These are phyloP conservation scores for Eonycteris spelaea DNA, from an alignment of 2,113 vertebrate genomes.

Conservation along the genomic window DNA sequence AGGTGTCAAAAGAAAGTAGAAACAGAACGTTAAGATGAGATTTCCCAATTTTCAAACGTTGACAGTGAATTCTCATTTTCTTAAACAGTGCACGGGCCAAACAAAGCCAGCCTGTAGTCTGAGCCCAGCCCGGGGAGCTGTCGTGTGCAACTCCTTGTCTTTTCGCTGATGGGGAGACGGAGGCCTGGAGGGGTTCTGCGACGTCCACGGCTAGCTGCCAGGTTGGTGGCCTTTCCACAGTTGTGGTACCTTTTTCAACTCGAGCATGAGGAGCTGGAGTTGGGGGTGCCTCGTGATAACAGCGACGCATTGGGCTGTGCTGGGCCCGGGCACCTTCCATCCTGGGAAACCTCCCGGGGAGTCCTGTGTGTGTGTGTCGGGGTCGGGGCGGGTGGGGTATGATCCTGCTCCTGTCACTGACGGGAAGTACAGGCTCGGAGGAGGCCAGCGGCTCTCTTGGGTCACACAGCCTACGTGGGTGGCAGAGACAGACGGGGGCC, in stretches of 20 bases:
- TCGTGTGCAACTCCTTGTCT: background rate
- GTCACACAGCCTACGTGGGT: background rate
- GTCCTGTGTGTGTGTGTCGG: background rate
- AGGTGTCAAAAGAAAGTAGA: background rate
- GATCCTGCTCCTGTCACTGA: fast-evolving
- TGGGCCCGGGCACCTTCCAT: fast-evolving
- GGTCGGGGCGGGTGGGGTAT: fast-evolving
- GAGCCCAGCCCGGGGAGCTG: background rate
- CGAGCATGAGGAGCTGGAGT: background rate
- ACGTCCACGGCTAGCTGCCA: fast-evolving
- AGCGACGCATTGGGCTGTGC: fast-evolving
- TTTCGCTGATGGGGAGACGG: background rate
- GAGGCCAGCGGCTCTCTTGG: background rate
- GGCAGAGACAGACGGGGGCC: fast-evolving
- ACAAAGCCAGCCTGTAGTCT: too few species aligned
- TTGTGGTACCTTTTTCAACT: background rate
- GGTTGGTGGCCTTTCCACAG: too few species aligned
- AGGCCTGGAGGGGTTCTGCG: background rate
- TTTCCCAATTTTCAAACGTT: background rate
- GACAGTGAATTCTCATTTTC: background rate
- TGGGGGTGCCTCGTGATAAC: fast-evolving
- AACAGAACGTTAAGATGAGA: background rate
- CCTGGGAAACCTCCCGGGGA: background rate
- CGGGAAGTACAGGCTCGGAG: background rate
- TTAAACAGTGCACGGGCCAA: background rate